Evolutionary conservation across 2,888 invertebrate genomes (phyloP).

Genomic region (Ochlodes sylvanus): DNA sequence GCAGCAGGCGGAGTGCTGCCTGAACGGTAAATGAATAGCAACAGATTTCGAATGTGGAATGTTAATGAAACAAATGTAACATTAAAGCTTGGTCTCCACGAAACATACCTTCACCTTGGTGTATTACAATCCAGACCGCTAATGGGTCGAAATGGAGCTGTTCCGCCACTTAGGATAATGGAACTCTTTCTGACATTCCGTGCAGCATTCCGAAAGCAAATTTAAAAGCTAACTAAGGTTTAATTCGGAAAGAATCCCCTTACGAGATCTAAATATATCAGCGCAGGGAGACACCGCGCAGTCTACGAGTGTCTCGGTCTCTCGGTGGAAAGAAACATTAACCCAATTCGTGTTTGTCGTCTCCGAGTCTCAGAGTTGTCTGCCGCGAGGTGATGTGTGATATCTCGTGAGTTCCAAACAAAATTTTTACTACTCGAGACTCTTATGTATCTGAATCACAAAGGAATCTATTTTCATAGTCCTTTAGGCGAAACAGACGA

Average conservation of each 20-base stretch:
- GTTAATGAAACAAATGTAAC: no score
- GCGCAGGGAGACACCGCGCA: conserved; percentile 14
- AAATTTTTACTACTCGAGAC: background rate
- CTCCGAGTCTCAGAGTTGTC: conserved; percentile 11
- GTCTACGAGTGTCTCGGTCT: conserved; percentile 3
- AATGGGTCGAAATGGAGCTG: background rate
- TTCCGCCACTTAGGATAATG: background rate
- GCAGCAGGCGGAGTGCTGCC: no score
- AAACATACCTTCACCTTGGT: no score
- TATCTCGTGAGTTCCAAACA: background rate
- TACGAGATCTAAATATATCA: conserved; percentile 12
- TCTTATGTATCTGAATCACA: no score
- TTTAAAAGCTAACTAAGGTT: conserved; percentile 17
- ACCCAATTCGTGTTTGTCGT: conserved; percentile 31
- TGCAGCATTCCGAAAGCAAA: conserved; percentile 21
- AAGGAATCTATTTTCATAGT: no score
- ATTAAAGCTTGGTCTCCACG: no score
- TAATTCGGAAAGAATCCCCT: conserved; percentile 19
- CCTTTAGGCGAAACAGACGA: no score
- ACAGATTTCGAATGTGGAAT: no score
- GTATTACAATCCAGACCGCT: background rate
- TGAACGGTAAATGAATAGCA: no score
- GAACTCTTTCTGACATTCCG: background rate
- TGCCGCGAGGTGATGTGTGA: conserved; percentile 1
- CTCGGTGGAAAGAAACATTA: conserved; percentile 19